Conservation (phyloP, 23 tunicate species). For the Oikopleura dioica region DNA sequence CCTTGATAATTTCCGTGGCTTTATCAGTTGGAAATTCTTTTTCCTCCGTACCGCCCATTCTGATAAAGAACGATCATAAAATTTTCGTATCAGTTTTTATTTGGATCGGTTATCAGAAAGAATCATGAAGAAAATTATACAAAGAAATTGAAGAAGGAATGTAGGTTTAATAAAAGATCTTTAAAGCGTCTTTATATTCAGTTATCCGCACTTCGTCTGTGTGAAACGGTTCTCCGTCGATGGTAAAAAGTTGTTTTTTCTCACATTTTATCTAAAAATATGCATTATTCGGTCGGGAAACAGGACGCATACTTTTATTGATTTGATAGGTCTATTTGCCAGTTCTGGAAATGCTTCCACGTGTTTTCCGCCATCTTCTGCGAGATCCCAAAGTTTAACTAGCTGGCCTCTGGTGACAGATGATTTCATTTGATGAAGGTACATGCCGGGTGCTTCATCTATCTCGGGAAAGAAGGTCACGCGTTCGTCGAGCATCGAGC, state of each 20-base stretch:
- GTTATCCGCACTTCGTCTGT: no score
- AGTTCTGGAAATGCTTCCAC: neutral
- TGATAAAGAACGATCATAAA: neutral
- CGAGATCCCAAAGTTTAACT: slow-evolving; percentile 26
- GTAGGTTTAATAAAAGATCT: no score
- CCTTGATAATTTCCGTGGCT: neutral
- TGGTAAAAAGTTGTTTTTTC: no score
- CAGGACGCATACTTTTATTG: no score
- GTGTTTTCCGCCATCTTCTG: slow-evolving; percentile 23
- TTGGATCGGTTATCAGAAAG: no score
- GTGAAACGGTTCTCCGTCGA: no score
- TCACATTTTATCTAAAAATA: no score
- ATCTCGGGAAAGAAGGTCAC: neutral
- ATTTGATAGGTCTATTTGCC: neutral
- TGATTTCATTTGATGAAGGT: slow-evolving; percentile 14
- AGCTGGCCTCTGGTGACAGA: slow-evolving; percentile 14
- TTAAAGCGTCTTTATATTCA: no score
- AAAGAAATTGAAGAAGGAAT: no score
- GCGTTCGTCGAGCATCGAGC: neutral
- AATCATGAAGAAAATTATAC: no score
- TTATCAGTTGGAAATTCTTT: neutral
- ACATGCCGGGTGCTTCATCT: neutral
- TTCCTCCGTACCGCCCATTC: neutral
- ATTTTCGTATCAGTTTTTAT: no score
- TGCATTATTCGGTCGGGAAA: no score